A percentile compares a stretch with the other conserved stretches of the same genome.
phyloP scores from a whole-genome alignment of 2,113 vertebrate genomes.

The Octodon degus region DNA sequence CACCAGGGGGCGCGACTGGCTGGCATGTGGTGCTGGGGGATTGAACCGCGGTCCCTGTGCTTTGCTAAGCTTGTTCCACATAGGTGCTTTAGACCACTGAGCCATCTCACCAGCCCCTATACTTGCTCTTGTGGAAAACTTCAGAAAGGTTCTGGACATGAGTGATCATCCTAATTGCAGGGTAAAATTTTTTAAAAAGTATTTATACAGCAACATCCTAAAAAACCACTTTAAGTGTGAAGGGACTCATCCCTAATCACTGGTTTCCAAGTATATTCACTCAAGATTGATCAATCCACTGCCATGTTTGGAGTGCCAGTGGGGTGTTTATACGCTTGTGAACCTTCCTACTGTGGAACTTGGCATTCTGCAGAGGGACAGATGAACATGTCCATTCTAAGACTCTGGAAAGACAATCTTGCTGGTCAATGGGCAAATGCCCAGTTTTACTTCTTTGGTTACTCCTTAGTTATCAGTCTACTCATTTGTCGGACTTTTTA shows the following conservation, averaged over 20 bases:
- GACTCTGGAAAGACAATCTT: not conserved
- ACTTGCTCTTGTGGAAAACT: not conserved
- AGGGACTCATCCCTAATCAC: not conserved
- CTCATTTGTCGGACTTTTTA: not conserved
- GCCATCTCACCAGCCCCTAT: not conserved
- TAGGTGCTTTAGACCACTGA: too few species aligned
- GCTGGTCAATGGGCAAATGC: not conserved
- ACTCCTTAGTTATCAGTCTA: not conserved
- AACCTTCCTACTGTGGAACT: not conserved
- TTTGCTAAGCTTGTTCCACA: too few species aligned
- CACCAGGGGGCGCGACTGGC: too few species aligned
- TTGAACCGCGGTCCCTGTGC: too few species aligned
- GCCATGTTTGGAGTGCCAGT: not conserved
- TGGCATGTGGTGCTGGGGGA: too few species aligned
- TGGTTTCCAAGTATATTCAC: not conserved
- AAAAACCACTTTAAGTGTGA: not conserved
- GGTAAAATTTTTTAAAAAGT: not conserved
- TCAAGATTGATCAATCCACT: not conserved
- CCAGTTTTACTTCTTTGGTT: not conserved
- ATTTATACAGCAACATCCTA: not conserved
- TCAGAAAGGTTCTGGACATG: not conserved
- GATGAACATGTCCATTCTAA: not conserved
- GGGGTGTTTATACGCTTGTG: not conserved
- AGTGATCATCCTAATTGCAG: not conserved
- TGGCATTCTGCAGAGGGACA: not conserved